Evolutionary conservation across 2,113 vertebrate genomes (phyloP), one percentile per base, ranked within the genome.

Genomic region (Eolophus roseicapilla): DNA sequence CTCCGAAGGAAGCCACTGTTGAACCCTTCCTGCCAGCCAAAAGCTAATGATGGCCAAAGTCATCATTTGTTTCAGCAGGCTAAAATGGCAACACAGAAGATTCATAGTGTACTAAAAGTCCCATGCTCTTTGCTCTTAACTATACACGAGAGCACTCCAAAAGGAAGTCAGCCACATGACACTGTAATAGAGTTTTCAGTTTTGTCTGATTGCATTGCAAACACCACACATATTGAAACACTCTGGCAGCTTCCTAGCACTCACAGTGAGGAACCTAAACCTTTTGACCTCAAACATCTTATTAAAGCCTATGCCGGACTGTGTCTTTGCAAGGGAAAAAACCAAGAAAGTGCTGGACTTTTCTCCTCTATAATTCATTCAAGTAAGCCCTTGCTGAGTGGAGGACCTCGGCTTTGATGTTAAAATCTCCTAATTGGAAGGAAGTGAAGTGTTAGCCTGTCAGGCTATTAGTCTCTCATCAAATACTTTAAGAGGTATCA

Each of bases 401-500:
- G 98, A 97, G 95, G 98, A 98, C 98, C 97, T 97, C 96, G 96
- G 96, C 98, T 98, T 99, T 99, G 99, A 99, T 99, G 98, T 98
- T 97, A 97, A 98, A 98, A 98, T 96, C 98, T 98, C 98, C 98
- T 99, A 99, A 99, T 99, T 99, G 99, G 99, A 98, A 99, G 99
- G 99, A 99, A 99, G 98, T 98, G 98, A 98, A 99, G 99, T 99
- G 98, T 98, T 98, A 99, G 98, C 98, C 98, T 98, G 99, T 98
- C 98, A 98, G 98, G 98, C 98, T 99, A 98, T 99, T 98, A 99
- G 98, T 98, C 98, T 98, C 98, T 98, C 98, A 98, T 99, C 98
- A 98, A 98, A 98, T 98, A 98, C 98, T 98, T 98, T 98, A 98
- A 99, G 98, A 98, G 98, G 98, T 98, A 98, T 98, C 98, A 97